These are phyloP conservation scores for Tinamus major DNA, from an alignment of 2,797 vertebrate species.

Conservation along the genomic window DNA sequence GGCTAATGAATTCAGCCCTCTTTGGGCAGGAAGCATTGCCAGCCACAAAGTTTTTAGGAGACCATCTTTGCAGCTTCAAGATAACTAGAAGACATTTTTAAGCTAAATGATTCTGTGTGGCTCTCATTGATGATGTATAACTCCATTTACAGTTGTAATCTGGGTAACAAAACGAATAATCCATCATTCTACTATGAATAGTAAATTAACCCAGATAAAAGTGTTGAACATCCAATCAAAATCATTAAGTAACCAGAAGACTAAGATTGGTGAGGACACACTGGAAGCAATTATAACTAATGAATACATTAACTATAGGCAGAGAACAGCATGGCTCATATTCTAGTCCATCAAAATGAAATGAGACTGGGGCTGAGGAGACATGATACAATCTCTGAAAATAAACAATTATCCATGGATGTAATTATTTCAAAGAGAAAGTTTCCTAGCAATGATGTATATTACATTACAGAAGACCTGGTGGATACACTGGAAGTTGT, in stretches of 20 bases:
- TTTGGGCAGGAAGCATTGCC: background rate
- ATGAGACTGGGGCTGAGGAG: conserved; percentile 58
- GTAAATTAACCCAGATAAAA: conserved; percentile 85
- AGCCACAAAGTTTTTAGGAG: conserved; percentile 25
- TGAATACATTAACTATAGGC: conserved; percentile 80
- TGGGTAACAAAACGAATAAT: conserved; percentile 82
- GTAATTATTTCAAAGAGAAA: conserved; percentile 58
- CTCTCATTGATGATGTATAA: conserved; percentile 78
- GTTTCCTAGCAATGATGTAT: background rate
- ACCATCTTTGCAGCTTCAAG: conserved; percentile 51
- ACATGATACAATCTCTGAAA: conserved; percentile 48
- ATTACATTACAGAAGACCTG: background rate
- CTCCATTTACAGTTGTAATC: conserved; percentile 82
- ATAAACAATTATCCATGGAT: conserved; percentile 56
- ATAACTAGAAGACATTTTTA: conserved; percentile 73
- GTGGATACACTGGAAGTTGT: background rate
- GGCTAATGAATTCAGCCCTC: background rate
- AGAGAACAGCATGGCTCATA: conserved; percentile 32
- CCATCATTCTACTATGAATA: conserved; percentile 84
- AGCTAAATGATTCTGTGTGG: conserved; percentile 62
- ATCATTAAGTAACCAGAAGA: conserved; percentile 78
- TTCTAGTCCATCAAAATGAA: conserved; percentile 72
- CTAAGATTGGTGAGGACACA: conserved; percentile 77
- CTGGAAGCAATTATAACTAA: conserved; percentile 81
- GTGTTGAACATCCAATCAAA: conserved; percentile 81